Evolutionary conservation across 1,140 invertebrate species (phyloP).

Genomic region (Musca vetustissima): DNA sequence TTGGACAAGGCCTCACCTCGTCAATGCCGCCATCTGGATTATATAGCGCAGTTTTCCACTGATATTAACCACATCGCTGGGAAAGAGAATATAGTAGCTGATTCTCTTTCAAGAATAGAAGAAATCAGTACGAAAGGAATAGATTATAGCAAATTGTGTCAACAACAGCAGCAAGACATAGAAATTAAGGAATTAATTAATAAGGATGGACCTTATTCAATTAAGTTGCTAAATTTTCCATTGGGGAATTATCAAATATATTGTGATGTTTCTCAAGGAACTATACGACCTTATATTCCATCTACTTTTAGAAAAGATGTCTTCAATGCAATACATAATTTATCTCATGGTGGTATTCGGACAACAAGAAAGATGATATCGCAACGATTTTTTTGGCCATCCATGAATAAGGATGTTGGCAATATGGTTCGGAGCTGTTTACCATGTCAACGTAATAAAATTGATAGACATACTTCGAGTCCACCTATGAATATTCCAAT

Average conservation of each 20-base stretch:
- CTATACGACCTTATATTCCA: no score
- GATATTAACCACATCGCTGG: no score
- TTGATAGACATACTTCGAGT: background rate
- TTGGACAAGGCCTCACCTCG: no score
- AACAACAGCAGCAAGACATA: background rate
- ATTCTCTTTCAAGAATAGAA: no score
- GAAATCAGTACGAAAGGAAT: slow-evolving; percentile 31
- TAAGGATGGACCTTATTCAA: background rate
- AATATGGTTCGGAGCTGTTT: background rate
- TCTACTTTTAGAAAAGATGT: no score
- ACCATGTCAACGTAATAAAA: background rate
- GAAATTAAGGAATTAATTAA: background rate
- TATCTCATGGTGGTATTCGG: background rate
- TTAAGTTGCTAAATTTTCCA: background rate
- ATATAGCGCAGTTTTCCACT: no score
- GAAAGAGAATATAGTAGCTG: no score
- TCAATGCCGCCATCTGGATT: no score
- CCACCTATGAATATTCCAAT: background rate
- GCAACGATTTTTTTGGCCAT: slow-evolving; percentile 7
- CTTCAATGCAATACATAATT: background rate
- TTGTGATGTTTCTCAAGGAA: slow-evolving; percentile 14
- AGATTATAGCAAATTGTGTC: background rate
- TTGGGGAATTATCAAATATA: slow-evolving; percentile 3
- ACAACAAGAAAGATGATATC: background rate
- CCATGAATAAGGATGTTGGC: background rate